Evolutionary conservation across 2,888 invertebrate genomes (phyloP).

Genomic region (Nomada fucata): DNA sequence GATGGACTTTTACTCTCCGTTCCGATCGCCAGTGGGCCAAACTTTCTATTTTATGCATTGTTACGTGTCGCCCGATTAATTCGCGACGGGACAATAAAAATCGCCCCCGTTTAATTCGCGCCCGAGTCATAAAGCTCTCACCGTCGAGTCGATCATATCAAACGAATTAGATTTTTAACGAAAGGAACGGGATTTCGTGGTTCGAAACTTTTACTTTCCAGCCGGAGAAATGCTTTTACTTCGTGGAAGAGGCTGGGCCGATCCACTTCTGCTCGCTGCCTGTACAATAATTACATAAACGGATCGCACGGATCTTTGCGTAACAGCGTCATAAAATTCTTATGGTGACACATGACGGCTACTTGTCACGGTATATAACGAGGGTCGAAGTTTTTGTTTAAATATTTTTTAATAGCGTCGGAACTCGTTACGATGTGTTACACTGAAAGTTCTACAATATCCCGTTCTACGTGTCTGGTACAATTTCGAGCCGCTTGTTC

Average conservation of each 20-base stretch:
- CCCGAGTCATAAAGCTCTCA: not conserved
- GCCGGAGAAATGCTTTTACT: not conserved
- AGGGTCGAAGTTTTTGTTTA: not conserved
- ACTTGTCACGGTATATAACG: not conserved
- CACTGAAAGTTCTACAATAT: no score
- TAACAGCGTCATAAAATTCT: conserved; percentile 18
- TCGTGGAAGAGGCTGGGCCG: not conserved
- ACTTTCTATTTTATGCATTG: conserved; percentile 73
- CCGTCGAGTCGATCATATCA: not conserved
- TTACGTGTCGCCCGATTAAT: conserved; percentile 22
- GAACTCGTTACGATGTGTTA: no score
- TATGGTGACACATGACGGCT: no score
- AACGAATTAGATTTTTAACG: not conserved
- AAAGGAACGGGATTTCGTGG: not conserved
- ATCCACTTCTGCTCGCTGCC: not conserved
- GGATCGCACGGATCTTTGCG: not conserved
- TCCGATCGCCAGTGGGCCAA: conserved; percentile 25
- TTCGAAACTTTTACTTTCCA: conserved; percentile 7
- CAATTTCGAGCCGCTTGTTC: no score
- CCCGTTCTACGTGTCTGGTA: no score
- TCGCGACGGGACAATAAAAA: not conserved
- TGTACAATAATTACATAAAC: conserved; percentile 26
- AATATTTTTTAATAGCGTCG: not conserved
- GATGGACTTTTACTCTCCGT: conserved; percentile 73
- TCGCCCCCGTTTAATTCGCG: not conserved